phyloP scores from a whole-genome alignment of 2,113 vertebrate genomes.

The Maccullochella peelii region DNA sequence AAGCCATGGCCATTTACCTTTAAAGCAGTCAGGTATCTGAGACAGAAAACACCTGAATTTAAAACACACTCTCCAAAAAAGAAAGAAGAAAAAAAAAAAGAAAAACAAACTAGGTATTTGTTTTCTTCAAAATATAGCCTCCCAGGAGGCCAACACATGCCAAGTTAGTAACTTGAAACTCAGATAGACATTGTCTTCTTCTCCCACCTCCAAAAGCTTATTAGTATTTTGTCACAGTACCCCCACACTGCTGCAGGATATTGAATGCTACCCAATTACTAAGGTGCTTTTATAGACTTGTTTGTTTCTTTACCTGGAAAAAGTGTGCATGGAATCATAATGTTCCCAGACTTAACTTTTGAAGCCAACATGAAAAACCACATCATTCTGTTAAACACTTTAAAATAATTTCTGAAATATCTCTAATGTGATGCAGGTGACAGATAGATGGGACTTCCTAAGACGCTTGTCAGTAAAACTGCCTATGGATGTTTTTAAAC shows the following conservation, averaged over 20 bases:
- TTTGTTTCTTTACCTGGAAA: conserved; percentile 66
- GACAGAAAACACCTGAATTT: conserved; percentile 27
- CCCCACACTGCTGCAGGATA: conserved; percentile 66
- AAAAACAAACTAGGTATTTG: conserved; percentile 29
- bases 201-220: conserved; percentile 61
- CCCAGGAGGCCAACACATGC: conserved; percentile 40
- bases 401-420: background rate
- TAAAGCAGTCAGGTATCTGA: conserved; percentile 6
- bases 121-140: conserved; percentile 48
- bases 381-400: background rate
- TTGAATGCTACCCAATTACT: conserved; percentile 72
- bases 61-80: conserved; percentile 2
- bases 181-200: conserved; percentile 26
- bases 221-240: conserved; percentile 72
- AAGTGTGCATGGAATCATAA: conserved; percentile 64
- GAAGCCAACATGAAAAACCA: background rate
- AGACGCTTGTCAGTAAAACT: too few relatives aligned
- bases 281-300: conserved; percentile 53
- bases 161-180: conserved; percentile 55
- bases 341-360: conserved; percentile 40
- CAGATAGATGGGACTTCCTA: background rate
- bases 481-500: too few relatives aligned
- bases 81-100: background rate
- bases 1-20: conserved; percentile 11
- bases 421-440: background rate